Conservation (phyloP, 2,797 vertebrate genomes). For the Ceyx erithaca region DNA sequence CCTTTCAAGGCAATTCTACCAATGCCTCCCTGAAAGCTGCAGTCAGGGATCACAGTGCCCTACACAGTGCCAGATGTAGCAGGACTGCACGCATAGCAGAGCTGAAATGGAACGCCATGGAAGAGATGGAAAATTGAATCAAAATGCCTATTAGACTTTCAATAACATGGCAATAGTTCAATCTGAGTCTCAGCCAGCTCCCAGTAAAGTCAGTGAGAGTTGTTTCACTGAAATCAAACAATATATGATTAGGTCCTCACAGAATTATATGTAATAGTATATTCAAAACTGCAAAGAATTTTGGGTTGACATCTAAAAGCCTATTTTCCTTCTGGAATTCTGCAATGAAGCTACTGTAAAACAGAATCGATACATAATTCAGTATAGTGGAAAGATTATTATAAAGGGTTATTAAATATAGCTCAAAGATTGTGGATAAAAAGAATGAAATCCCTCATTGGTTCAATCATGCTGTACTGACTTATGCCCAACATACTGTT, state of each 20-base stretch:
- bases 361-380: conserved; percentile 28
- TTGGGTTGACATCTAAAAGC: conserved; percentile 25
- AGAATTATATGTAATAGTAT: neutral
- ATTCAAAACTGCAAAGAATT: neutral
- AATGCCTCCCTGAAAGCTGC: neutral
- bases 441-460: neutral
- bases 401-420: neutral
- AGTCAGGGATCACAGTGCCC: neutral
- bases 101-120: neutral
- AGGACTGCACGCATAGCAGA: neutral
- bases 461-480: neutral
- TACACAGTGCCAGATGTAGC: fast-evolving
- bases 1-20: neutral
- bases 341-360: conserved; percentile 1
- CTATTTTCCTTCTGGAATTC: conserved; percentile 46
- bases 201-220: conserved; percentile 9
- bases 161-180: neutral
- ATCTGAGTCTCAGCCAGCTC: neutral
- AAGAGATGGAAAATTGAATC: neutral
- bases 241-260: conserved; percentile 1
- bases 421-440: neutral
- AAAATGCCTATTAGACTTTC: neutral
- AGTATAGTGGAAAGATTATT: neutral
- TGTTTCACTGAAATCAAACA: neutral
- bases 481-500: neutral